Evolutionary conservation across 2,888 invertebrate genomes (phyloP).

Genomic region (Gastrophysa polygoni): DNA sequence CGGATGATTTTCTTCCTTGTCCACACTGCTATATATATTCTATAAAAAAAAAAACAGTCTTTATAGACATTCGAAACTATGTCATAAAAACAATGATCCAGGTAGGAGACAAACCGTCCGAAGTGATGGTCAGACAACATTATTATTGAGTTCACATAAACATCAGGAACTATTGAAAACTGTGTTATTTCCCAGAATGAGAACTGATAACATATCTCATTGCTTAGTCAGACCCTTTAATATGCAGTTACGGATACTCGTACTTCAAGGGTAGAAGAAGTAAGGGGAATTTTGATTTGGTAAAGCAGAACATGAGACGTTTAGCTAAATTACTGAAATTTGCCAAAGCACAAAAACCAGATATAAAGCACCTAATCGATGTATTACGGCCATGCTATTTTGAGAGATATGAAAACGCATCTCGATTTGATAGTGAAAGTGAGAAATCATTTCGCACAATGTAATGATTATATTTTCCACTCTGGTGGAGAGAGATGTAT

Average conservation of each 20-base stretch:
- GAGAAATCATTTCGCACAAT: slow-evolving; percentile 21
- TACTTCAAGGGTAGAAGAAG: slow-evolving; percentile 34
- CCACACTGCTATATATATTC: not conserved
- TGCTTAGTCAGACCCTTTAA: slow-evolving; percentile 30
- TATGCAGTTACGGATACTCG: slow-evolving; percentile 28
- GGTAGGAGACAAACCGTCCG: not conserved
- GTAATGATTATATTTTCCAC: slow-evolving; percentile 23
- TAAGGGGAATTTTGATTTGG: slow-evolving; percentile 34
- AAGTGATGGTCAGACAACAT: slow-evolving; percentile 22
- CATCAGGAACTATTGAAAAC: slow-evolving; percentile 26
- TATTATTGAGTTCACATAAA: slow-evolving; percentile 24
- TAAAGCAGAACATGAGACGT: slow-evolving; percentile 30
- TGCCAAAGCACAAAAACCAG: not conserved
- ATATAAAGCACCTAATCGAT: not conserved
- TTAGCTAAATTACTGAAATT: not conserved
- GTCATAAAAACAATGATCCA: not conserved
- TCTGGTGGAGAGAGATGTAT: slow-evolving; percentile 20
- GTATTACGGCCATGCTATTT: not conserved
- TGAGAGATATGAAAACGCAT: slow-evolving; percentile 22
- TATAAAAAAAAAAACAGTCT: slow-evolving; percentile 11
- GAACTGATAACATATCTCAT: slow-evolving; percentile 25
- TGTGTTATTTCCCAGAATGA: slow-evolving; percentile 32
- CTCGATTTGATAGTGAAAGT: slow-evolving; percentile 29
- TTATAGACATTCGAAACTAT: slow-evolving; percentile 12
- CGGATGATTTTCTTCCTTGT: slow-evolving; percentile 3